Percentiles rank a stretch among this genome's conserved stretches.
phyloP scores from a whole-genome alignment of 2,797 vertebrate species.

The Falco cherrug region DNA sequence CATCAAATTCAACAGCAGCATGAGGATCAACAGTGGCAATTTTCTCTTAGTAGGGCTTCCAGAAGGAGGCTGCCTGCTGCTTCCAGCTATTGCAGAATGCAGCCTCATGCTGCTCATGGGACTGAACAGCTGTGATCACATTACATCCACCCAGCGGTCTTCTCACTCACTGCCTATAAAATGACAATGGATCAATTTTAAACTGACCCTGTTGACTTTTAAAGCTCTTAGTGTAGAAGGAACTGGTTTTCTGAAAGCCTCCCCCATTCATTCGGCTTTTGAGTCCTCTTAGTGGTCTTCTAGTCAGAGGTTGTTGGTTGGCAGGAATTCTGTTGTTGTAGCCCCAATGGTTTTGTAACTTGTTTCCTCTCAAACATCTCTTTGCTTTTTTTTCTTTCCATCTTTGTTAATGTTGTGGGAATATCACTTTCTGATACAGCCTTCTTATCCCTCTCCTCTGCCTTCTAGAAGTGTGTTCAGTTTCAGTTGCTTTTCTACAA shows the following conservation, averaged over 20 bases:
- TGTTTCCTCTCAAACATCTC: neutral
- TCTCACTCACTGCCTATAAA: constrained; percentile 49
- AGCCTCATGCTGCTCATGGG: constrained; percentile 38
- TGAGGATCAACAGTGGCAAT: constrained; percentile 29
- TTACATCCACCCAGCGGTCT: constrained; percentile 59
- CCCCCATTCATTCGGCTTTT: neutral
- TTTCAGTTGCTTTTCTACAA: neutral
- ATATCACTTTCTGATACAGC: neutral
- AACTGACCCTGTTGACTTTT: constrained; percentile 63
- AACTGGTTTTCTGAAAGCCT: neutral
- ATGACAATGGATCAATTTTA: constrained; percentile 62
- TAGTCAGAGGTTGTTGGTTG: neutral
- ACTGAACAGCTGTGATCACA: constrained; percentile 42
- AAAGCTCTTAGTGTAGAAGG: neutral
- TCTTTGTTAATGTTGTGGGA: neutral
- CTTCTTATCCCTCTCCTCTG: neutral
- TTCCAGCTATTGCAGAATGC: constrained; percentile 26
- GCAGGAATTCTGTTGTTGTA: neutral
- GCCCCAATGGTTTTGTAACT: neutral
- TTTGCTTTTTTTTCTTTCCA: neutral
- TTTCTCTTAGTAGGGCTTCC: constrained; percentile 24
- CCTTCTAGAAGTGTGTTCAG: neutral
- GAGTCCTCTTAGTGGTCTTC: neutral
- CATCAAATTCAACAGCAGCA: constrained; percentile 20
- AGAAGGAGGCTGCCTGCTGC: constrained; percentile 38